These are phyloP conservation scores for Epirrhoe alternata DNA, from an alignment of 2,888 invertebrate species.

Conservation along the genomic window DNA sequence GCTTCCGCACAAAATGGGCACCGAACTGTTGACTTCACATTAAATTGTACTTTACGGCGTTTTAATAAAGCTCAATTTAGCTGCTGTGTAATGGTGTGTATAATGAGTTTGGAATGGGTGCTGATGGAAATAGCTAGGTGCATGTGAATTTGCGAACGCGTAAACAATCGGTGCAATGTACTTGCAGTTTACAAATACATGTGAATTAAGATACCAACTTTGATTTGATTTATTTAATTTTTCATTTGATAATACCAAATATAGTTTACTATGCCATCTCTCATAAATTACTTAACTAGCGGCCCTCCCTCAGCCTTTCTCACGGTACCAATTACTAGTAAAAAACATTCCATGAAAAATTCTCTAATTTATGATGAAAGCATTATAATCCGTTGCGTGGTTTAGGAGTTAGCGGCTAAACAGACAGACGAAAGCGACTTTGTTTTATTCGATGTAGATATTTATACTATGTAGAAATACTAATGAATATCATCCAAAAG, in stretches of 20 bases:
- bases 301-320: too few species aligned
- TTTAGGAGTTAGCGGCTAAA: too few species aligned
- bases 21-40: slow-evolving; percentile 40
- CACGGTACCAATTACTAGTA: too few species aligned
- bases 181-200: not conserved
- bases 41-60: slow-evolving; percentile 20
- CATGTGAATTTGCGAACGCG: slow-evolving; percentile 14
- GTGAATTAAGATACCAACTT: not conserved
- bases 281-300: too few species aligned
- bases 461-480: too few species aligned
- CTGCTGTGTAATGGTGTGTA: slow-evolving; percentile 32
- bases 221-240: not conserved
- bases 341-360: too few species aligned
- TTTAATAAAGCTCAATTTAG: slow-evolving; percentile 34
- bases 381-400: too few species aligned
- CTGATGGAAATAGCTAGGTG: slow-evolving; percentile 26
- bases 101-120: slow-evolving; percentile 36
- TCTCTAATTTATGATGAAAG: too few species aligned
- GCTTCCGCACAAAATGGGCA: slow-evolving; percentile 56
- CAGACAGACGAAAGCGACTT: too few species aligned
- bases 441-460: too few species aligned
- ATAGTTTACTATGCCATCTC: too few species aligned
- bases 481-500: too few species aligned
- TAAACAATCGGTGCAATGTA: slow-evolving; percentile 8
- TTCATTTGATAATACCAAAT: not conserved